These are phyloP conservation scores for Argya squamiceps DNA, from an alignment of 2,797 vertebrate genomes.

Conservation along the genomic window DNA sequence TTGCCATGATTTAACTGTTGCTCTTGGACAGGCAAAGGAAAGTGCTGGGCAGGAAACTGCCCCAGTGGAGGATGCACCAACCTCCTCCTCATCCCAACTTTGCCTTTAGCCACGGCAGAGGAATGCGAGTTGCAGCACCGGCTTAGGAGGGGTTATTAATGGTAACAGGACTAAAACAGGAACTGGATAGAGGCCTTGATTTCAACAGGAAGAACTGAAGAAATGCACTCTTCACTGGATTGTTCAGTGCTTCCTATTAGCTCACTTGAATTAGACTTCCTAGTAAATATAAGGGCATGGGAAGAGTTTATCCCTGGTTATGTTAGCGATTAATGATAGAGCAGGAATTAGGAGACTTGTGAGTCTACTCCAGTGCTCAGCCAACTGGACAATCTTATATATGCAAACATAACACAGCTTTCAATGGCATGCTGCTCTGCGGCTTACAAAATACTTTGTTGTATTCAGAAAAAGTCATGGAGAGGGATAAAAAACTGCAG, in stretches of 20 bases:
- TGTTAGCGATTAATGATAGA: neutral
- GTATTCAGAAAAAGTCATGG: neutral
- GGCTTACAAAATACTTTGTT: neutral
- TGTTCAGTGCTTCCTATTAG: slow-evolving; percentile 28
- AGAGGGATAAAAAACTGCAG: neutral
- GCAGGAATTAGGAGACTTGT: neutral
- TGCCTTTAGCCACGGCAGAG: neutral
- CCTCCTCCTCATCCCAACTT: neutral
- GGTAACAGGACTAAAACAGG: slow-evolving; percentile 25
- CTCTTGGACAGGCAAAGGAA: neutral
- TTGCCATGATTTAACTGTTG: neutral
- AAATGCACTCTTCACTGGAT: slow-evolving; percentile 26
- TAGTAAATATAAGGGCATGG: neutral
- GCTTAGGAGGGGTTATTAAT: neutral
- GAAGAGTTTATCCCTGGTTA: neutral
- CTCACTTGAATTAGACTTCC: neutral
- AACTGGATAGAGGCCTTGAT: slow-evolving; percentile 35
- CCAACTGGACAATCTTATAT: neutral
- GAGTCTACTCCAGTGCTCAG: neutral
- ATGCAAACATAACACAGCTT: neutral
- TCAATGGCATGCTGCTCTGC: neutral
- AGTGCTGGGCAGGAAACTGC: neutral
- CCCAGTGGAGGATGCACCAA: neutral
- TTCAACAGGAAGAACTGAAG: slow-evolving; percentile 47
- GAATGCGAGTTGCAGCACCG: accelerated